Base-by-base conservation (phyloP, 2,888 invertebrate species). In the Patella caerulea region DNA sequence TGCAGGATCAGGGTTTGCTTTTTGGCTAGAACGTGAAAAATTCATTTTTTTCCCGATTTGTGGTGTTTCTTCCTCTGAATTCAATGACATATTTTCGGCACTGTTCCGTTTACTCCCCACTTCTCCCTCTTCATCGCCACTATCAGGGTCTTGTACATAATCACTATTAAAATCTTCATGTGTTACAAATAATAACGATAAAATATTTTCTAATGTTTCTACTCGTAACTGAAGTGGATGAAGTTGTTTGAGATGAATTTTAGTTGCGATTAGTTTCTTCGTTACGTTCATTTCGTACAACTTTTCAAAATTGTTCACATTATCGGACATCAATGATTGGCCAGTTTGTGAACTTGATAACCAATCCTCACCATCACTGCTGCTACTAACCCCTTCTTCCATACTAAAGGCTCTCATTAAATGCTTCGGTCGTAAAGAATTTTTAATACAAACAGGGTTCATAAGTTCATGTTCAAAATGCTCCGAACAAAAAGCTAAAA, bases 171-270 rank as follows among this genome's bases (percentile, higher is more conserved):
- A 65, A 88, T 94, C 94, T 86, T 94, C 94, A 84, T 93, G 93
- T 83, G 94, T 93, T 73, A 95, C 87, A 90, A 95, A 95, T 65
- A 96, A 92, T 84, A 95, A 93, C 0, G 94, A 93, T 90, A 95
- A 96, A 82, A 96, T 93, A 90, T 95, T 94, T 90, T 95, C 95
- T 77, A 96, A 93, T 0, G 95, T 93, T 92, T 95, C 94, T 1
- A 93, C 83, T 45, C 91, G 82, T 73, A 86, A 89, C 12, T 87
- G 86, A 74, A 91, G 82, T 45, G 91, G 90, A 75, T 88, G 88
- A 45, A 90, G 79, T 70, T 83, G 83, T 9, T 85, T 75, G 12
- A 90, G 79, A 54, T 86, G 87, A 15, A 82, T 79, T 77, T 84
- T 83, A 2, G 83, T 82, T 75, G 81, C 80, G 52, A 76, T 80